These are phyloP conservation scores for Endotricha flammealis DNA, from an alignment of 2,888 invertebrate species.

Conservation along the genomic window DNA sequence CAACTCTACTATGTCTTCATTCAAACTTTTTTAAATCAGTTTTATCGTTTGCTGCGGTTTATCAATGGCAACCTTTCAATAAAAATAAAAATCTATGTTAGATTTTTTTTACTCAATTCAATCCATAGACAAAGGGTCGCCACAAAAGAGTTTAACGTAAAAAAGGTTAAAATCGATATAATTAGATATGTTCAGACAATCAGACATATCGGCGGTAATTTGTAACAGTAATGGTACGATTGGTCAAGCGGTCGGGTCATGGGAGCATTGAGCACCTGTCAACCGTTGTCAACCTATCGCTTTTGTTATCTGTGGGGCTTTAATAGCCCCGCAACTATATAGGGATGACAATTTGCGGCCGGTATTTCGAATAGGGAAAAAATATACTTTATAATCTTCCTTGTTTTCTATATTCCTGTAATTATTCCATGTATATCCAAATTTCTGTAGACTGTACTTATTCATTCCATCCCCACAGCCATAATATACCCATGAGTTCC, in stretches of 20 bases:
- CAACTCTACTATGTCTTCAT: too few relatives aligned
- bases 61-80: too few relatives aligned
- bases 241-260: conserved; percentile 48
- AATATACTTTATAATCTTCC: not conserved
- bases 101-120: not conserved
- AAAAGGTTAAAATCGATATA: conserved; percentile 21
- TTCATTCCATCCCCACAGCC: too few relatives aligned
- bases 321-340: conserved; percentile 43
- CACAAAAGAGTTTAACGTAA: conserved; percentile 9
- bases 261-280: conserved; percentile 57
- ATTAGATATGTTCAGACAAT: conserved; percentile 49
- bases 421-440: too few relatives aligned
- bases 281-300: conserved; percentile 50
- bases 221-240: conserved; percentile 33
- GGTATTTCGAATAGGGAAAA: not conserved
- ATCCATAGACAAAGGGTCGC: not conserved
- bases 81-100: not conserved
- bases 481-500: too few relatives aligned
- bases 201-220: conserved; percentile 52
- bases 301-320: conserved; percentile 41
- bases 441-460: too few relatives aligned
- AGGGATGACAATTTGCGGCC: conserved; percentile 23
- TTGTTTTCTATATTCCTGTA: not conserved
- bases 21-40: too few relatives aligned
- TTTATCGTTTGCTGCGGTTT: too few relatives aligned